These are phyloP conservation scores for Dimorphilus gyrociliatus DNA, from an alignment of 2,888 invertebrate species.

Conservation along the genomic window DNA sequence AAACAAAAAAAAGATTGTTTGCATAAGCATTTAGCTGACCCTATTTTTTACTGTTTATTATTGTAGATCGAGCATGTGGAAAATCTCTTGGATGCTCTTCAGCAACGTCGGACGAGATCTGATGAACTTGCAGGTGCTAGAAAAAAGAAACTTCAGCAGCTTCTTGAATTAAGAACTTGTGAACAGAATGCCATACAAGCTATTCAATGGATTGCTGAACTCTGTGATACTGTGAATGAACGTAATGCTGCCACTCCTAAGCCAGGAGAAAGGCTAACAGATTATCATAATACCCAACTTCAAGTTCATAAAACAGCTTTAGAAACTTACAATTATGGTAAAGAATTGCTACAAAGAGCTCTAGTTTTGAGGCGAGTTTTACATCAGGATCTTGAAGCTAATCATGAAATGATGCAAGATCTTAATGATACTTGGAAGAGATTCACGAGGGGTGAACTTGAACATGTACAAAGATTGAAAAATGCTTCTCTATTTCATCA, in stretches of 20 bases:
- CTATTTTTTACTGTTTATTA: too few relatives aligned
- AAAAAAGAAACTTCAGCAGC: slow-evolving; percentile 59
- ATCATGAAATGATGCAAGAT: slow-evolving; percentile 44
- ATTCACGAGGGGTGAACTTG: slow-evolving; percentile 52
- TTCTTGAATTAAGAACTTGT: slow-evolving; percentile 54
- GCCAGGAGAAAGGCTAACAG: too few relatives aligned
- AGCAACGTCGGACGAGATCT: too few relatives aligned
- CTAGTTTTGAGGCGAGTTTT: slow-evolving; percentile 55
- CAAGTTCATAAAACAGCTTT: too few relatives aligned
- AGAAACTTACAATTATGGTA: slow-evolving; percentile 66
- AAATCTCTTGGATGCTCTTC: too few relatives aligned
- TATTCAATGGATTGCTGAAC: slow-evolving; percentile 2
- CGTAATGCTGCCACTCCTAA: too few relatives aligned
- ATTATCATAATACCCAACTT: too few relatives aligned
- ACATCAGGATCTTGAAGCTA: slow-evolving; percentile 43
- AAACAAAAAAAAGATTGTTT: too few relatives aligned
- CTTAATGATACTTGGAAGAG: slow-evolving; percentile 53
- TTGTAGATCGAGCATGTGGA: too few relatives aligned
- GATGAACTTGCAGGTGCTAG: slow-evolving; percentile 56
- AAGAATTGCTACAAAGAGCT: slow-evolving; percentile 57
- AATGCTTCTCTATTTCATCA: slow-evolving; percentile 60
- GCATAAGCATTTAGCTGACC: too few relatives aligned
- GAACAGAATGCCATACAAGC: slow-evolving; percentile 58
- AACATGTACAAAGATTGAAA: slow-evolving; percentile 56
- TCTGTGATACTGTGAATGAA: too few relatives aligned